These are phyloP conservation scores for Philereme vetulata DNA, from an alignment of 2,888 invertebrate genomes.

Conservation along the genomic window DNA sequence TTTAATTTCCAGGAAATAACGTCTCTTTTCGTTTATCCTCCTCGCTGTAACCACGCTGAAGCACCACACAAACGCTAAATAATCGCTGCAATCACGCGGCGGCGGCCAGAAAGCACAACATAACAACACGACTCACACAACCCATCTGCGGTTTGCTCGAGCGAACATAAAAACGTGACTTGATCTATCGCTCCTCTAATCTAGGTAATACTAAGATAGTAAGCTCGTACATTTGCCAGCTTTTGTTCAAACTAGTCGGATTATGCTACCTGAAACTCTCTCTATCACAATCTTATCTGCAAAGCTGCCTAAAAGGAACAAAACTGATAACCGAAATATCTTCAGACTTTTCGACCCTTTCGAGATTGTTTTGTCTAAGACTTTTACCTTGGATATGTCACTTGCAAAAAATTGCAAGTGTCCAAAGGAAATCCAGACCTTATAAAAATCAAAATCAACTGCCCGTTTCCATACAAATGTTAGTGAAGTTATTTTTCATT, in stretches of 20 bases:
- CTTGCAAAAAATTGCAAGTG: constrained; percentile 12
- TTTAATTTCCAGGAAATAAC: constrained; percentile 16
- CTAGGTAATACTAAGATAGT: constrained; percentile 34
- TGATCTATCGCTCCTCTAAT: constrained; percentile 49
- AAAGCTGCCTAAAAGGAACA: constrained; percentile 4
- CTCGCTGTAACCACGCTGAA: constrained; percentile 10
- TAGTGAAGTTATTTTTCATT: constrained; percentile 45
- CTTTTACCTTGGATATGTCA: constrained; percentile 6
- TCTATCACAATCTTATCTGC: constrained; percentile 9
- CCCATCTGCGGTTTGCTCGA: constrained; percentile 33
- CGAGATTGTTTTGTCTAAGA: constrained; percentile 7
- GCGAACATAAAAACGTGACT: constrained; percentile 55
- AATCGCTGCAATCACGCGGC: constrained; percentile 39
- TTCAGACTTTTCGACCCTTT: constrained; percentile 16
- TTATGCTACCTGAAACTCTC: constrained; percentile 14
- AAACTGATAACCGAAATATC: constrained; percentile 11
- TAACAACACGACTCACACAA: constrained; percentile 31
- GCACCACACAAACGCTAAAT: constrained; percentile 21
- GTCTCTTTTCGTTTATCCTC: too few relatives aligned
- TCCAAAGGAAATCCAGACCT: constrained; percentile 18
- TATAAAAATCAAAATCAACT: constrained; percentile 46
- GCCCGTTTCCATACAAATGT: constrained; percentile 41
- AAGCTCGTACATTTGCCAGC: constrained; percentile 13
- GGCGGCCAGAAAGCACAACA: constrained; percentile 38
- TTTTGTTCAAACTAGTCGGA: constrained; percentile 17